Conservation (phyloP, 2,113 vertebrate genomes). For the Chloropsis hardwickii region DNA sequence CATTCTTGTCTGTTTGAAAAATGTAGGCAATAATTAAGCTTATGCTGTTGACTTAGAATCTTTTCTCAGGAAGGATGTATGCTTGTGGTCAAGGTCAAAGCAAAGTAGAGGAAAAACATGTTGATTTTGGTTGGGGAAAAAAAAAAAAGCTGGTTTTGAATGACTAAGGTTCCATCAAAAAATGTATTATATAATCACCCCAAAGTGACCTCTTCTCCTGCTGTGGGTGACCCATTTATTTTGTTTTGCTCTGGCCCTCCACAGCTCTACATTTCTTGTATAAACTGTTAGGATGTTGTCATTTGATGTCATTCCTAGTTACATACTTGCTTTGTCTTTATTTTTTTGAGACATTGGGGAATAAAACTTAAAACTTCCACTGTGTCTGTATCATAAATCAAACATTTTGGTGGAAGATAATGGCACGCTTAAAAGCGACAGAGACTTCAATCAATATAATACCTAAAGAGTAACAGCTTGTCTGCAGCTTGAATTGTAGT, state of each 20-base stretch:
- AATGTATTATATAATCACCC: background rate
- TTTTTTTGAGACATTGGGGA: slow-evolving; percentile 31
- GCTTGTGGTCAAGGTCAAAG: background rate
- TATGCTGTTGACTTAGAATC: background rate
- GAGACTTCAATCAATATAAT: background rate
- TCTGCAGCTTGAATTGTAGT: background rate
- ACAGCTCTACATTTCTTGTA: background rate
- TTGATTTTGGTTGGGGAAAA: background rate
- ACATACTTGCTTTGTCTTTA: slow-evolving; percentile 33
- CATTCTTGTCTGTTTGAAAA: background rate
- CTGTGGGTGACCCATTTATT: background rate
- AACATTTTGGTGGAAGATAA: slow-evolving; percentile 38
- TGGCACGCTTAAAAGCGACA: background rate
- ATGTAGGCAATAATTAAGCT: background rate
- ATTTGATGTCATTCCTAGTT: slow-evolving; percentile 25
- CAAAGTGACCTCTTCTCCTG: background rate
- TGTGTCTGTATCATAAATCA: slow-evolving; percentile 52
- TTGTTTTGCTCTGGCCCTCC: background rate
- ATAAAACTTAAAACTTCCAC: slow-evolving; percentile 32
- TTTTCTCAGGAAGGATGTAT: background rate
- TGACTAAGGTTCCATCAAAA: background rate
- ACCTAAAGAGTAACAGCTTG: slow-evolving; percentile 3
- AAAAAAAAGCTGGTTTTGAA: background rate
- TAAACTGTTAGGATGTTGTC: slow-evolving; percentile 25
- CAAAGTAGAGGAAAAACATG: background rate